Evolutionary conservation across 2,888 invertebrate genomes (phyloP).

Genomic region (Euzetes globulus): DNA sequence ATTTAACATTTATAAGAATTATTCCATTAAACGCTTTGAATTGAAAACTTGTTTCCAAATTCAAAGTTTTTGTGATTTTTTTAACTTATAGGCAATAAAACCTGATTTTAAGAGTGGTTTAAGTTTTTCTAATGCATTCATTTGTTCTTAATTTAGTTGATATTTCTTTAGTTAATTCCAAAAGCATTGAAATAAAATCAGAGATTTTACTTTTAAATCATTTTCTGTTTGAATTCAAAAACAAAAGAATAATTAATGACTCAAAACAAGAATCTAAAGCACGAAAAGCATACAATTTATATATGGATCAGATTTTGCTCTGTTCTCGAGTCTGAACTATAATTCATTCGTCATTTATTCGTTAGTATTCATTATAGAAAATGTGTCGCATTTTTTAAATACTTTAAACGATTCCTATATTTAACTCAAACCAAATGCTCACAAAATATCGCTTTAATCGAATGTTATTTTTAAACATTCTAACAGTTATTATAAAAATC

Average conservation of each 20-base stretch:
- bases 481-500: too few relatives aligned
- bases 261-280: not conserved
- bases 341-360: too few relatives aligned
- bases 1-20: too few relatives aligned
- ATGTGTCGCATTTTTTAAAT: slow-evolving; percentile 4
- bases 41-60: not conserved
- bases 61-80: not conserved
- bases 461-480: too few relatives aligned
- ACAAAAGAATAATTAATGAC: not conserved
- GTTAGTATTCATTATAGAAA: not conserved
- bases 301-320: too few relatives aligned
- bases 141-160: slow-evolving; percentile 22
- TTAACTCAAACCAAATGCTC: not conserved
- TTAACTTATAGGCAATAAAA: not conserved
- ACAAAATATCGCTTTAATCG: not conserved
- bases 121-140: not conserved
- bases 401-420: not conserved
- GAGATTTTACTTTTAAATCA: slow-evolving; percentile 11
- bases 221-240: not conserved
- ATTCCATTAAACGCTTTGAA: too few relatives aligned
- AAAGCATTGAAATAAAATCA: not conserved
- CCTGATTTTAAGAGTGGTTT: not conserved
- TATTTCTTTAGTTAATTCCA: not conserved
- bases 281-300: not conserved
- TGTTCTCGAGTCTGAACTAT: too few relatives aligned